Evolutionary conservation across 2,113 vertebrate species (phyloP).

Genomic region (Emberiza fucata): DNA sequence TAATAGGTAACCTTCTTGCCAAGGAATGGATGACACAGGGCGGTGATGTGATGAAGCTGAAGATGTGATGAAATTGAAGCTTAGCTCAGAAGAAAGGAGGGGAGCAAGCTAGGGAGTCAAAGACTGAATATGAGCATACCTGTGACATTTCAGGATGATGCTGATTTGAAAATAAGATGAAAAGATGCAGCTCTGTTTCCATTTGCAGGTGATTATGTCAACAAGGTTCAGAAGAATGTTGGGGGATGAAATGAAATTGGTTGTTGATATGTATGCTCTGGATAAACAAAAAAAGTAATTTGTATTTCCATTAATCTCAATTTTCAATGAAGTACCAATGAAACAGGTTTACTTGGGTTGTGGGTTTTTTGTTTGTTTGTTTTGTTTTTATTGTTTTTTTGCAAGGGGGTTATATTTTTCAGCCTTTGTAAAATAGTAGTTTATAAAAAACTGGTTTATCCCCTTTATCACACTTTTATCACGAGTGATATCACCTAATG

Average conservation of each 20-base stretch:
- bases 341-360: neutral
- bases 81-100: neutral
- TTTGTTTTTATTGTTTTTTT: neutral
- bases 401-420: neutral
- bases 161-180: neutral
- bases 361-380: too few species aligned
- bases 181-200: neutral
- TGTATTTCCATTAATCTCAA: neutral
- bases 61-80: neutral
- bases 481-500: constrained; percentile 43
- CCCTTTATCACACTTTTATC: neutral
- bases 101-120: neutral
- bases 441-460: constrained; percentile 58
- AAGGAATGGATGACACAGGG: neutral
- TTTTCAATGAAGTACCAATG: neutral
- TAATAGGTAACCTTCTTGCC: neutral
- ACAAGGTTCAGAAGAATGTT: neutral
- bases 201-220: neutral
- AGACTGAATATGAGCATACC: neutral
- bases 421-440: constrained; percentile 52
- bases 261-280: neutral
- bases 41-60: neutral
- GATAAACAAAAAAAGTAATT: neutral
- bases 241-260: neutral
- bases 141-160: neutral